Evolutionary conservation across 2,113 vertebrate species (phyloP), one percentile per base, ranked within the genome.

Genomic region (Daboia siamensis): DNA sequence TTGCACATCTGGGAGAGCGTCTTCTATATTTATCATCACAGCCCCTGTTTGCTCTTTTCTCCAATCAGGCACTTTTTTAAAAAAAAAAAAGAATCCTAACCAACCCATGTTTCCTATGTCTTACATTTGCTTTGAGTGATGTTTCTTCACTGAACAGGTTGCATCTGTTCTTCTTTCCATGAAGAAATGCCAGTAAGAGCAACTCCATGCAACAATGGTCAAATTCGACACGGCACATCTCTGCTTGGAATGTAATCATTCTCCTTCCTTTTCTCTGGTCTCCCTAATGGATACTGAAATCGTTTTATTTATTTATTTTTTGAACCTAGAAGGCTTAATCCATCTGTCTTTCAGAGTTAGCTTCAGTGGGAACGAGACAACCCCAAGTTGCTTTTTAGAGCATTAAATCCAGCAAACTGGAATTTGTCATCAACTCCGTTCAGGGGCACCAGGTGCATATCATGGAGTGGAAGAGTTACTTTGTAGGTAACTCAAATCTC

Each of bases 281-380:
- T 96, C 96, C 95, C 91, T 97, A 93, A 96, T 94, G 96, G 95
- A 95, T 94, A 90, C 94, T 95, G 86, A 91, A 61, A 93, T 94
- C 94, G 92, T 56, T 24, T 3, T 51, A 51, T 51, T 51, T 51
- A 9, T n/a, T 52, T 29, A 3, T 10, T 3, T 93, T 90, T 1
- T 3, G 95, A 93, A 94, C 90, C 46, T 89, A 86, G 51, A 86
- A 94, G 93, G 94, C 91, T 86, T 15, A 46, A 94, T 97, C 94
- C 97, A 92, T 96, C 96, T 98, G 98, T 98, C 98, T 97, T 97
- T 96, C 97, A 96, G 97, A 97, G 98, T 99, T 98, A 98, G 97
- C 98, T 97, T 98, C 98, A 98, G 98, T 97, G 95, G 96, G 97
- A 97, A 97, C 97, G 93, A 95, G 94, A 95, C 96, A 96, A 97